Base-by-base conservation (phyloP, 2,888 invertebrate genomes). In the Torymus tubicola region DNA sequence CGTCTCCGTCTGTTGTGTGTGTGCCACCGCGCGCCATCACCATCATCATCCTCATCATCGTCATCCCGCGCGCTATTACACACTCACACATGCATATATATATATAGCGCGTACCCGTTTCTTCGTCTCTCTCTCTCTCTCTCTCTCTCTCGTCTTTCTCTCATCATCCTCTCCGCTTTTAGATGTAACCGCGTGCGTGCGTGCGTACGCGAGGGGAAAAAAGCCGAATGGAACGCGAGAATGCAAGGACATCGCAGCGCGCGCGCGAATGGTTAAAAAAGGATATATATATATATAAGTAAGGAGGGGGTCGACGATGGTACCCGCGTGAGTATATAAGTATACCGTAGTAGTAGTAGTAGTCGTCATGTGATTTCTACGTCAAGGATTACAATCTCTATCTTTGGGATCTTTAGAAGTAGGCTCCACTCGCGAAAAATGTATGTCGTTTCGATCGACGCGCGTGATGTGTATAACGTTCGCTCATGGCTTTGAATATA, bases 351-450 rank as follows among this genome's bases (percentile, higher is more conserved):
- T 42, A 42, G 42, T 42, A 50, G 65, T 42, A 42, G 10, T 42
- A 42, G 42, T 42, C 21, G 65, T 74, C 65, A n/a, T 65, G 65
- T 67, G 58, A 65, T 74, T 42, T 50, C 42, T 57, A 55, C 64
- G 50, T 58, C 42, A 58, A 21, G 58, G 65, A 74, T 65, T 67
- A 65, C 42, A 57, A 74, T 74, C 57, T 50, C 65, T 74, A 58
- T 74, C 74, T 74, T 65, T 52, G 50, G 21, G 65, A 58, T 74
- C 50, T 42, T 8, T 0, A 42, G 8, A 42, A 42, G 42, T 42
- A 42, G 42, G 42, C 42, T 42, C 42, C 8, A 1, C 42, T 42
- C 42, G 42, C 8, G 42, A 42, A 42, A 42, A 42, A 42, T 42
- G 42, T 21, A 21, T 21, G 21, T 21, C 21, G 21, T 42, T 8